Evolutionary conservation across 2,888 invertebrate species (phyloP).

Genomic region (Abrostola tripartita): DNA sequence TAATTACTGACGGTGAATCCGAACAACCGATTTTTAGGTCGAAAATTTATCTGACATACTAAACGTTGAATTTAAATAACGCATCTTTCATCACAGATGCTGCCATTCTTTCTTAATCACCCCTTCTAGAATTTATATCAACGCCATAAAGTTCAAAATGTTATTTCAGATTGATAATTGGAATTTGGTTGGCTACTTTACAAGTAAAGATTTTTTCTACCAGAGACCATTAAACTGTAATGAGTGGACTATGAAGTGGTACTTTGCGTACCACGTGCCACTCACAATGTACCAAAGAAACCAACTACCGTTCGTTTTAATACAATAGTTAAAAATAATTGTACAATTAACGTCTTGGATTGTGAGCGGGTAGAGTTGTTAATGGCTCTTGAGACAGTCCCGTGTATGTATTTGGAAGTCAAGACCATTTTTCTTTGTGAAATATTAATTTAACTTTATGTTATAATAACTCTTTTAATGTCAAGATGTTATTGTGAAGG

Average conservation of each 20-base stretch:
- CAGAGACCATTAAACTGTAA: constrained; percentile 86
- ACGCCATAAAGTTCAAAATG: constrained; percentile 51
- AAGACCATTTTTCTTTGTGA: constrained; percentile 70
- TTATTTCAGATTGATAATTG: constrained; percentile 6
- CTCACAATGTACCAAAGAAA: constrained; percentile 77
- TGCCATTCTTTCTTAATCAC: constrained; percentile 53
- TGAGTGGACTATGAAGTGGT: constrained; percentile 85
- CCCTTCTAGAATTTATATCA: constrained; percentile 32
- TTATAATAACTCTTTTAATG: constrained; percentile 44
- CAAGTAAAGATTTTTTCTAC: constrained; percentile 80
- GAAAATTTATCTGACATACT: constrained; percentile 84
- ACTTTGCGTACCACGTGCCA: constrained; percentile 86
- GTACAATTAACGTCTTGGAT: constrained; percentile 83
- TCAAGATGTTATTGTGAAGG: constrained; percentile 46
- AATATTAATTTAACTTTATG: constrained; percentile 56
- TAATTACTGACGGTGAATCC: constrained; percentile 83
- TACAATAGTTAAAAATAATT: constrained; percentile 85
- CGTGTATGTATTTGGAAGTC: constrained; percentile 76
- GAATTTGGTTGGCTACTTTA: constrained; percentile 67
- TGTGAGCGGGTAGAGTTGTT: constrained; percentile 64
- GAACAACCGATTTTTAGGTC: constrained; percentile 83
- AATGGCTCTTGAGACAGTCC: constrained; percentile 81
- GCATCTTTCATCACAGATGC: constrained; percentile 74
- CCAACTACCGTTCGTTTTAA: constrained; percentile 84
- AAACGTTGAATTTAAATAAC: constrained; percentile 83